phyloP scores from a whole-genome alignment of 92 coral and sea anemone genomes.

The Chrysogorgia sp. region DNA sequence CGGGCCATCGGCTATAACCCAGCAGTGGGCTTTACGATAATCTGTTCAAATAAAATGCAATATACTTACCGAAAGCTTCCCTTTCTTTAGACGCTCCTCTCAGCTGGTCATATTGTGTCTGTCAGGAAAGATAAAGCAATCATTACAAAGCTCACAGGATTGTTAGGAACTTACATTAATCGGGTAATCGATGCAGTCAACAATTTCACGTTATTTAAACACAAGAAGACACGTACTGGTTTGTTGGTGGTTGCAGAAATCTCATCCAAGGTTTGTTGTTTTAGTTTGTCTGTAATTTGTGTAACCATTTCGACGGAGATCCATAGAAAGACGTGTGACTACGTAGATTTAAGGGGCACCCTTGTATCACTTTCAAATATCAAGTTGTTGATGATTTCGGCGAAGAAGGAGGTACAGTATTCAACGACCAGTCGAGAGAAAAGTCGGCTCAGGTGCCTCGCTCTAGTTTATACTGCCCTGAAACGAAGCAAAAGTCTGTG shows the following conservation, averaged over 20 bases:
- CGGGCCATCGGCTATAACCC: constrained; percentile 8
- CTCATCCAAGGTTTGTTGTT: constrained; percentile 92
- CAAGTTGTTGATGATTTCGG: neutral
- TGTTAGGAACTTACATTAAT: neutral
- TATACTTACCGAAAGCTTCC: constrained; percentile 10
- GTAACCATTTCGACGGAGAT: constrained; percentile 82
- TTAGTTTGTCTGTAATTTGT: constrained; percentile 88
- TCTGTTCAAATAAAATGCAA: constrained; percentile 1
- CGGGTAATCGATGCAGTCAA: constrained; percentile 22
- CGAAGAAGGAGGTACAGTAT: constrained; percentile 16
- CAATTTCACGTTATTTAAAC: constrained; percentile 7
- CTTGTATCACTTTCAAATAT: constrained; percentile 17
- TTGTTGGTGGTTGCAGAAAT: constrained; percentile 61
- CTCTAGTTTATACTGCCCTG: neutral
- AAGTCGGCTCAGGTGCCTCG: too few relatives aligned
- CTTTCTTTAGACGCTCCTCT: neutral
- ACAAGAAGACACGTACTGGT: constrained; percentile 6
- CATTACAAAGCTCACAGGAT: constrained; percentile 4
- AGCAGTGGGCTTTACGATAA: constrained; percentile 13
- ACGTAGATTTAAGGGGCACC: neutral
- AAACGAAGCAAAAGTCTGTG: constrained; percentile 2
- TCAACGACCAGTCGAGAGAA: too few relatives aligned
- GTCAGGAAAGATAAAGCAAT: neutral
- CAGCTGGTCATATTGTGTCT: constrained; percentile 22
- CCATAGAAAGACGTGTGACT: constrained; percentile 57